Evolutionary conservation across 2,113 vertebrate species (phyloP).

Genomic region (Ceuthmochares aereus): DNA sequence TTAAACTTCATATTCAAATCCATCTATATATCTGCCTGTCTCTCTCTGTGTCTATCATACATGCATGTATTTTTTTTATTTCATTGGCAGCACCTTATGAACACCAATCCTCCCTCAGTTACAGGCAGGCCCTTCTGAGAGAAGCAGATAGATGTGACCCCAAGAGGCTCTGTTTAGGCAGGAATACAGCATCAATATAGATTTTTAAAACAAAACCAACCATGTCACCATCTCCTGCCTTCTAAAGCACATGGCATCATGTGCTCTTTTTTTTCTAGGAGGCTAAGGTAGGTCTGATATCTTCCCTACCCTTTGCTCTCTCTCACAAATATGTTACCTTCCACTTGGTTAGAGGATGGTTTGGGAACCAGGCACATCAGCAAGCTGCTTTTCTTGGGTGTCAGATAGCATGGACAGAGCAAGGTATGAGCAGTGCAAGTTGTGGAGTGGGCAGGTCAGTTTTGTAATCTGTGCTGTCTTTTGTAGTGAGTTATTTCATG

Average conservation of each 20-base stretch:
- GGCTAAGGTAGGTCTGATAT: neutral
- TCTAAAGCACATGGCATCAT: neutral
- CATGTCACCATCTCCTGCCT: neutral
- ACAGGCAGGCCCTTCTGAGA: neutral
- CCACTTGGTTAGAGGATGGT: neutral
- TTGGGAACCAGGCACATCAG: neutral
- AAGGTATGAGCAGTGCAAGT: neutral
- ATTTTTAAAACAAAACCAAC: neutral
- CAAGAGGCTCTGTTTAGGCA: neutral
- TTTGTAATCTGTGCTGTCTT: neutral
- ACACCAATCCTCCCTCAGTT: neutral
- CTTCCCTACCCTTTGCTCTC: neutral
- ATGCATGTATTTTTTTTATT: fast-evolving
- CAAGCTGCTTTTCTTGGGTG: neutral
- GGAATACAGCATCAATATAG: neutral
- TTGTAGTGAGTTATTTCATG: conserved; percentile 25
- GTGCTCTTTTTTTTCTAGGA: neutral
- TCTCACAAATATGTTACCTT: neutral
- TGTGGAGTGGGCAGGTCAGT: neutral
- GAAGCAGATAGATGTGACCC: neutral
- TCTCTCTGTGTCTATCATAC: neutral
- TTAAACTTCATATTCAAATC: neutral
- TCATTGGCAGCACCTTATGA: neutral
- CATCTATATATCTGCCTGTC: neutral
- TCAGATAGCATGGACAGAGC: neutral